Base-by-base conservation (phyloP, 1,140 invertebrate genomes). In the Papilio dardanus region DNA sequence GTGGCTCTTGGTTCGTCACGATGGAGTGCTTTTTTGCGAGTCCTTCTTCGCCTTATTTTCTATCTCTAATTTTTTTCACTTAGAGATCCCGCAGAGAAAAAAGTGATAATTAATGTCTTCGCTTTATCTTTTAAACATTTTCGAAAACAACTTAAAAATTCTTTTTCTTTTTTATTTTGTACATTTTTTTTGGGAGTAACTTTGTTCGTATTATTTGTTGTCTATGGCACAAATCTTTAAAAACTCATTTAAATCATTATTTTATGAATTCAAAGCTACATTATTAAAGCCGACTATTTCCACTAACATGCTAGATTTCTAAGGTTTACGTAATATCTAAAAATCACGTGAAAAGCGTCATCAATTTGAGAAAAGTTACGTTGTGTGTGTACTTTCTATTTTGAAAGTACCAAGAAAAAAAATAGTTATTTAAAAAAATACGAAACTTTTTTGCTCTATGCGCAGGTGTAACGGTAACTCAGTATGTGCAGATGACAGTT, bases 1-100 rank as follows among this genome's bases (percentile, higher is more conserved):
- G 85, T 88, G 79, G 83, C 85, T 79, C 79, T 86, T 81, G 82
- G 76, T 77, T 86, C 86, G 81, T 88, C 86, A 88, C 83, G 77
- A 83, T 77, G 80, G 76, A 81, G 75, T 81, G 79, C 40, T 87
- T 88, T 90, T 88, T 88, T 88, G 82, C 82, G 74, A 80, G 71
- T 79, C 80, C 75, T 74, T 77, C 79, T 71, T 76, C 62, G 82
- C 58, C 74, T 75, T 73, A 81, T 75, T 78, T 87, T 87, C 83
- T 85, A 82, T 83, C 77, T 78, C 50, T 66, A 75, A 50, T 76
- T 77, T 79, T 77, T 78, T 77, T 78, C 24, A 46, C 24, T 50
- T 19, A 19, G 69, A 68, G 74, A 75, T 79, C 73, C 76, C 71
- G 74, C 69, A 40, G 33, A 19, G 33, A 68, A 50, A 69, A 73